These are phyloP conservation scores for Mola mola DNA, from an alignment of 2,113 vertebrate genomes.

Conservation along the genomic window DNA sequence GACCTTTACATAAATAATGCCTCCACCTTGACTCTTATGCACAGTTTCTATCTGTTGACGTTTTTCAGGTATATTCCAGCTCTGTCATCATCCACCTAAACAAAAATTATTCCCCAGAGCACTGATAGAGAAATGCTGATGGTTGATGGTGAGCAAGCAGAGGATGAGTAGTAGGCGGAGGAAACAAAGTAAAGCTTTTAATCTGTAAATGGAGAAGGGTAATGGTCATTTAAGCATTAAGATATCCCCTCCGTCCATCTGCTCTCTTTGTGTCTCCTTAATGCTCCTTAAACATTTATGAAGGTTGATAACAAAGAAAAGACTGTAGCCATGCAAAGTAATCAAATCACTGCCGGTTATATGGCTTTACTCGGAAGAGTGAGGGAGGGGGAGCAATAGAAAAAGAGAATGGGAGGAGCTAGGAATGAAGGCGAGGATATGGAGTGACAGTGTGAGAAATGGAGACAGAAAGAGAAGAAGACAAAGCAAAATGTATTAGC, in stretches of 20 bases:
- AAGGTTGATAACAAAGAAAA: constrained; percentile 78
- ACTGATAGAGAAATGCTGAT: constrained; percentile 24
- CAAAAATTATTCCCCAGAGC: constrained; percentile 33
- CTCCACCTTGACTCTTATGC: no score
- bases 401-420: not conserved
- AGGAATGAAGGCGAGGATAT: constrained; percentile 14
- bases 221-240: constrained; percentile 79
- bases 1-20: no score
- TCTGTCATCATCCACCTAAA: constrained; percentile 19
- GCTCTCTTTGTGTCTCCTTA: constrained; percentile 68
- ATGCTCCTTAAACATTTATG: constrained; percentile 82
- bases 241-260: constrained; percentile 57
- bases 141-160: constrained; percentile 30
- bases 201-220: constrained; percentile 79
- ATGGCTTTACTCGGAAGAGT: constrained; percentile 60
- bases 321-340: constrained; percentile 60
- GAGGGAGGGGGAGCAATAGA: not conserved
- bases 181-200: constrained; percentile 81
- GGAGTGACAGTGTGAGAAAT: constrained; percentile 56
- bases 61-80: not conserved
- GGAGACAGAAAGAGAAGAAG: constrained; percentile 40
- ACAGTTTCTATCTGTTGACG: not conserved
- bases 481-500: constrained; percentile 51
- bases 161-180: constrained; percentile 49
- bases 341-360: constrained; percentile 76